A percentile compares a stretch with the other conserved stretches of the same genome.
phyloP scores from a whole-genome alignment of 2,888 invertebrate genomes.

The Julus scandinavius region DNA sequence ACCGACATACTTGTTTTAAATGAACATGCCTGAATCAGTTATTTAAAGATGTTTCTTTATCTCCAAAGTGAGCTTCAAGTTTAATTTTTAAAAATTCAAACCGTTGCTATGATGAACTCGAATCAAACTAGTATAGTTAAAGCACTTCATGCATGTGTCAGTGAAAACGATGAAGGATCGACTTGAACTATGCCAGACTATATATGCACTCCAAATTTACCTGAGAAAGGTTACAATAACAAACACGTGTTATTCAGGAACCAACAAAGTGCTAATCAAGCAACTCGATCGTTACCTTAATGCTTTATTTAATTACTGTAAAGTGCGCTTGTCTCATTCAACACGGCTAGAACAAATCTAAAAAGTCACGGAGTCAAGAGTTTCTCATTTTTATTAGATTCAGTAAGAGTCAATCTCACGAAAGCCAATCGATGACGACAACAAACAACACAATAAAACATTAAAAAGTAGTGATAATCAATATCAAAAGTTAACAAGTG shows the following conservation, averaged over 20 bases:
- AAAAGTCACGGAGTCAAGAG: neutral
- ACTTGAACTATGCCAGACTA: neutral
- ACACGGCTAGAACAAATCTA: neutral
- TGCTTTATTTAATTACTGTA: neutral
- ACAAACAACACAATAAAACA: neutral
- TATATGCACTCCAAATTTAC: neutral
- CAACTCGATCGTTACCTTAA: neutral
- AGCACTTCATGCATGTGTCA: too few species aligned
- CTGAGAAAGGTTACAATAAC: neutral
- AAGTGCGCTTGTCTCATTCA: neutral
- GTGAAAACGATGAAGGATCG: neutral
- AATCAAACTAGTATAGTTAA: too few species aligned
- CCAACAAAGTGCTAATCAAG: neutral
- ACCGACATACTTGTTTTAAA: too few species aligned
- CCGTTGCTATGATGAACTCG: too few species aligned
- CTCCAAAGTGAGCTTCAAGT: too few species aligned
- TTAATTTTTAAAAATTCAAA: too few species aligned
- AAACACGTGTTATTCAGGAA: neutral
- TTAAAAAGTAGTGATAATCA: constrained; percentile 33
- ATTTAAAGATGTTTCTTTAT: too few species aligned
- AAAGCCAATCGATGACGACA: constrained; percentile 2
- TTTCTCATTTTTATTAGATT: neutral
- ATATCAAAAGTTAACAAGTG: constrained; percentile 25
- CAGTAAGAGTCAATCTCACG: neutral
- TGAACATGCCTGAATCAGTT: neutral